A percentile compares a stretch with the other conserved stretches of the same genome.
These are phyloP conservation scores for Spodoptera picta DNA, from an alignment of 2,888 invertebrate species.

Conservation along the genomic window DNA sequence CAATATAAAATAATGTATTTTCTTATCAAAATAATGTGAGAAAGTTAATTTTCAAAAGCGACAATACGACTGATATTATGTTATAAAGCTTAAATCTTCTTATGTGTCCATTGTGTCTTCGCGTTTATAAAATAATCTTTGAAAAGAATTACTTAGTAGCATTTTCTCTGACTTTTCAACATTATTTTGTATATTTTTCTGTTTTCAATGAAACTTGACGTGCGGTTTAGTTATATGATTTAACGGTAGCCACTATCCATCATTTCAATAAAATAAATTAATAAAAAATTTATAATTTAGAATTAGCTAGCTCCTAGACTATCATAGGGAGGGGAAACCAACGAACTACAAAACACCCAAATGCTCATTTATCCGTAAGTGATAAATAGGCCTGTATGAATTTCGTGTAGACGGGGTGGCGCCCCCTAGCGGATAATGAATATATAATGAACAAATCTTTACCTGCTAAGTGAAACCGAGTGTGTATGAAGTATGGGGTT, in stretches of 20 bases:
- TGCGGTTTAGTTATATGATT: too few relatives aligned
- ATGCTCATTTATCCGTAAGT: slow-evolving; percentile 83
- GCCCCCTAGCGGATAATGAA: slow-evolving; percentile 70
- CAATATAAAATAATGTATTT: neutral
- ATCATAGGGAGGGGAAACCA: slow-evolving; percentile 58
- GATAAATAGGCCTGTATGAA: slow-evolving; percentile 83
- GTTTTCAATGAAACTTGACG: neutral
- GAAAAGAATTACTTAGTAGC: too few relatives aligned
- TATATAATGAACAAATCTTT: slow-evolving; percentile 78
- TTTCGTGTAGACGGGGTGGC: slow-evolving; percentile 55
- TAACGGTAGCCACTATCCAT: too few relatives aligned
- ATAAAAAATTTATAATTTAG: neutral
- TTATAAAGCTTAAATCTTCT: slow-evolving; percentile 18
- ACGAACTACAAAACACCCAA: slow-evolving; percentile 68
- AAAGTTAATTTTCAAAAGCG: neutral
- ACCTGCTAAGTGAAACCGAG: slow-evolving; percentile 59
- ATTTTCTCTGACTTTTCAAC: too few relatives aligned
- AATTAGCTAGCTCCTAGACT: slow-evolving; percentile 37
- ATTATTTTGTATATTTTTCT: too few relatives aligned
- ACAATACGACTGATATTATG: slow-evolving; percentile 1
- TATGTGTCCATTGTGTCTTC: neutral
- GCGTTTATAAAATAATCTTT: neutral
- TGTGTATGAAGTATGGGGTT: slow-evolving; percentile 42
- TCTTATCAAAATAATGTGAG: slow-evolving; percentile 1
- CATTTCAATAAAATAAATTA: neutral